Evolutionary conservation across 2,888 invertebrate species (phyloP).

Genomic region (Callyntrura guangdongensis): DNA sequence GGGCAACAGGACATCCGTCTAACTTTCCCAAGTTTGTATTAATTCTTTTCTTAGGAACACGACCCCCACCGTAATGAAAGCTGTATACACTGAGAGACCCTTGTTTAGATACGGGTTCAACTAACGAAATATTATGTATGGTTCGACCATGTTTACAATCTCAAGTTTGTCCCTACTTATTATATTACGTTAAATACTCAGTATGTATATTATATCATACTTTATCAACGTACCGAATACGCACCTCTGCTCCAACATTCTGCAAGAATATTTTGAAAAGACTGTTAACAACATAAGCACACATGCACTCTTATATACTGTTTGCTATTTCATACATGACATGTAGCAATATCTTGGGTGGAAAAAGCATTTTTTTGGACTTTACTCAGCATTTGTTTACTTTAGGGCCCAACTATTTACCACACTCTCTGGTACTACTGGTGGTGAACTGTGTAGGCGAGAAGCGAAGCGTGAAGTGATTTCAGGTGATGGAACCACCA

Average conservation of each 20-base stretch:
- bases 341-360: not conserved
- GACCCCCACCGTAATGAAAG: slow-evolving; percentile 1
- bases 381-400: slow-evolving; percentile 51
- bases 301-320: not conserved
- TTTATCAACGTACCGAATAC: not conserved
- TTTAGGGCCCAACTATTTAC: slow-evolving; percentile 37
- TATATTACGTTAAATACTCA: not conserved
- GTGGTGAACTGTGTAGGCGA: slow-evolving; percentile 37
- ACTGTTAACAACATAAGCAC: not conserved
- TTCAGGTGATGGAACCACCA: slow-evolving; percentile 77
- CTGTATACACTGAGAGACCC: not conserved
- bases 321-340: not conserved
- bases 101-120: not conserved
- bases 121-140: too few relatives aligned
- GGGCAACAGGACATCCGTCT: slow-evolving; percentile 71
- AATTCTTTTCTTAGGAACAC: slow-evolving; percentile 34
- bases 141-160: not conserved
- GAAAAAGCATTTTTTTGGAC: not conserved
- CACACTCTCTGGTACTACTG: not conserved
- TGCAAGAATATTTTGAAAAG: not conserved
- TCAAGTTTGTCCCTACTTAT: not conserved
- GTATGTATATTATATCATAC: not conserved
- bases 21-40: slow-evolving; percentile 59
- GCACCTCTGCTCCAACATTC: not conserved
- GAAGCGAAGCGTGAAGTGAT: slow-evolving; percentile 77